These are phyloP conservation scores for Anguilla marmorata DNA, from an alignment of 2,797 vertebrate genomes.

Conservation along the genomic window DNA sequence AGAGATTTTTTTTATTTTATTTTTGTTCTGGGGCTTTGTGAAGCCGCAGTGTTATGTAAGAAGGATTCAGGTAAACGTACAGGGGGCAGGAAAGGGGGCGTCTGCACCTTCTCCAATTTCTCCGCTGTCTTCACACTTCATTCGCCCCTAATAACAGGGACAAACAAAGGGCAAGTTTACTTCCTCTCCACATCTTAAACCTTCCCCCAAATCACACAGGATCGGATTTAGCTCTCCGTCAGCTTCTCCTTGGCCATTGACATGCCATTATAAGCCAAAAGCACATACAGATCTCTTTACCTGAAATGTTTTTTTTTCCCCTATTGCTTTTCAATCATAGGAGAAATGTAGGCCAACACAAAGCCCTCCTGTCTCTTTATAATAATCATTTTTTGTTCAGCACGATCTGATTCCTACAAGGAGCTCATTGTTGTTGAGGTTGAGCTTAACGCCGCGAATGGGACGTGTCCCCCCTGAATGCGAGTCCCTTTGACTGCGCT, in stretches of 20 bases:
- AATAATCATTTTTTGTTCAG: neutral
- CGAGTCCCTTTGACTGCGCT: neutral
- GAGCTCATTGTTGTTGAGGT: neutral
- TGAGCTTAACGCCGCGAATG: neutral
- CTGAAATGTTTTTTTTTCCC: neutral
- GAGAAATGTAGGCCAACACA: neutral
- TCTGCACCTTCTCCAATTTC: neutral
- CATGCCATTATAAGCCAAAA: neutral
- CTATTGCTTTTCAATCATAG: neutral
- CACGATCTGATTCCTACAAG: neutral
- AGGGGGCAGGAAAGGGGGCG: neutral
- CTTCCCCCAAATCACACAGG: slow-evolving; percentile 1
- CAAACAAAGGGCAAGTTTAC: slow-evolving; percentile 37
- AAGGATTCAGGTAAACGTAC: neutral
- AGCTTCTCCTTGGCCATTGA: neutral
- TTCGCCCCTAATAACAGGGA: slow-evolving; percentile 53
- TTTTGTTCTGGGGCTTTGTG: neutral
- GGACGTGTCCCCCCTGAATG: neutral
- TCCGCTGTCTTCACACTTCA: slow-evolving; percentile 59
- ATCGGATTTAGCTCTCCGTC: neutral
- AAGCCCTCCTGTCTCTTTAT: neutral
- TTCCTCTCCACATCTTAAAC: neutral
- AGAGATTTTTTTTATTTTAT: neutral
- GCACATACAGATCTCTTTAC: neutral
- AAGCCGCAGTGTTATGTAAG: neutral